Evolutionary conservation across 2,113 vertebrate genomes (phyloP).

Genomic region (Octodon degus): DNA sequence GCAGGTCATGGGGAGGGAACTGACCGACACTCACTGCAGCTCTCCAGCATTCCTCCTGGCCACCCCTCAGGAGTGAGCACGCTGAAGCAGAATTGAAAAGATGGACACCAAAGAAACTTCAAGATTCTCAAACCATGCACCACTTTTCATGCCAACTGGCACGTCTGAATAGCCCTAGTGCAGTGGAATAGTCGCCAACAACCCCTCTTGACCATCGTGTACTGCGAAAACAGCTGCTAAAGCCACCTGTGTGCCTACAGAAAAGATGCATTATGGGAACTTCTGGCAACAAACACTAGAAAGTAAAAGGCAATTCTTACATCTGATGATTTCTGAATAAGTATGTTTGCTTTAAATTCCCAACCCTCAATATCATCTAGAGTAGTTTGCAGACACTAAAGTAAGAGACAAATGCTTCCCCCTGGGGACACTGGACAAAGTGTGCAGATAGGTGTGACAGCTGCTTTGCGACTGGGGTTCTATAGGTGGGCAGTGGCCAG

Average conservation of each 20-base stretch:
- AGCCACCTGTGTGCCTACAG: background rate
- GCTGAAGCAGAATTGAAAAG: background rate
- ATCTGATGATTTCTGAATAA: background rate
- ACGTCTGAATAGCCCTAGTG: background rate
- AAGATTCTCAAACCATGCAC: background rate
- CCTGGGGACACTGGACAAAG: background rate
- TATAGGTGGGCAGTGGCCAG: background rate
- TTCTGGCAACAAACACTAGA: background rate
- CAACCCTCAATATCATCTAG: background rate
- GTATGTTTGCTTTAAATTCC: background rate
- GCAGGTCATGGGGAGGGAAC: background rate
- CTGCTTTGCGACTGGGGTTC: background rate
- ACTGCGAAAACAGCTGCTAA: background rate
- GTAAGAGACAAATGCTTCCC: background rate
- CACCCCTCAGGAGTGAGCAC: background rate
- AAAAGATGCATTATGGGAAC: background rate
- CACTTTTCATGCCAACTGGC: background rate
- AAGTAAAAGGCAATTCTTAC: background rate
- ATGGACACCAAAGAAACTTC: background rate
- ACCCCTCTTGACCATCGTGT: too few species aligned
- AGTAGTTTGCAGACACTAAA: background rate
- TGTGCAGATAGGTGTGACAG: background rate
- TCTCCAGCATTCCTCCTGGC: background rate
- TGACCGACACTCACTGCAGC: background rate
- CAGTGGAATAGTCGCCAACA: background rate